Conservation (phyloP, 2,888 invertebrate genomes). For the Chrysodeixis includens region DNA sequence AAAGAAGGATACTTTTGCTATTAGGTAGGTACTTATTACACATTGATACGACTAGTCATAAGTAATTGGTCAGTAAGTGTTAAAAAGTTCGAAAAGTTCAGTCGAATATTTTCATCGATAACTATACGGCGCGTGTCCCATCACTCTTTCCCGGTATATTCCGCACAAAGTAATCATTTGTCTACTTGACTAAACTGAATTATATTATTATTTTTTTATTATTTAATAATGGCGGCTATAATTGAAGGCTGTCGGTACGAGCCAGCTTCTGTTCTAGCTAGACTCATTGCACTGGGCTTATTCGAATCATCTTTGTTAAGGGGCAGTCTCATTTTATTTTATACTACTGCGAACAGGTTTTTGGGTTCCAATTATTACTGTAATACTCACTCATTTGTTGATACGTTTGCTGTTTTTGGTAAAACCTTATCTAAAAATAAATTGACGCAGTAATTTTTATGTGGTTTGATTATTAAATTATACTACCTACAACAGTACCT, state of each 20-base stretch:
- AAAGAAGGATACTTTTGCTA: too few relatives aligned
- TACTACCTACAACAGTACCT: too few relatives aligned
- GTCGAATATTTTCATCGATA: slow-evolving; percentile 51
- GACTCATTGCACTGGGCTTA: slow-evolving; percentile 69
- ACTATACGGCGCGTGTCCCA: slow-evolving; percentile 32
- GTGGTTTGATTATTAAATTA: background rate
- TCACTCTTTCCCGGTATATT: slow-evolving; percentile 68
- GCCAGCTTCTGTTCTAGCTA: slow-evolving; percentile 83
- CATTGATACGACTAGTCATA: too few relatives aligned
- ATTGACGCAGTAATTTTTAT: too few relatives aligned
- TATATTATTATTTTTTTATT: slow-evolving; percentile 87
- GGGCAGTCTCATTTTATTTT: slow-evolving; percentile 48
- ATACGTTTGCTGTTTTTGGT: background rate
- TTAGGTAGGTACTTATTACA: too few relatives aligned
- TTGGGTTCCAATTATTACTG: background rate
- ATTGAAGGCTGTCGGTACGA: slow-evolving; percentile 75
- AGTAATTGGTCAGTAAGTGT: too few relatives aligned
- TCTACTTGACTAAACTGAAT: slow-evolving; percentile 89
- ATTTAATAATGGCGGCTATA: slow-evolving; percentile 81
- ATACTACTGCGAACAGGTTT: background rate
- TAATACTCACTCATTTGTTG: background rate
- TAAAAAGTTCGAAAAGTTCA: too few relatives aligned
- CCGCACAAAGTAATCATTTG: slow-evolving; percentile 86
- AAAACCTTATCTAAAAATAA: background rate
- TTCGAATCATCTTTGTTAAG: slow-evolving; percentile 82